Evolutionary conservation across 1,140 invertebrate species (phyloP), one percentile per base, ranked within the genome.

Genomic region (Hypsibius dujardini): DNA sequence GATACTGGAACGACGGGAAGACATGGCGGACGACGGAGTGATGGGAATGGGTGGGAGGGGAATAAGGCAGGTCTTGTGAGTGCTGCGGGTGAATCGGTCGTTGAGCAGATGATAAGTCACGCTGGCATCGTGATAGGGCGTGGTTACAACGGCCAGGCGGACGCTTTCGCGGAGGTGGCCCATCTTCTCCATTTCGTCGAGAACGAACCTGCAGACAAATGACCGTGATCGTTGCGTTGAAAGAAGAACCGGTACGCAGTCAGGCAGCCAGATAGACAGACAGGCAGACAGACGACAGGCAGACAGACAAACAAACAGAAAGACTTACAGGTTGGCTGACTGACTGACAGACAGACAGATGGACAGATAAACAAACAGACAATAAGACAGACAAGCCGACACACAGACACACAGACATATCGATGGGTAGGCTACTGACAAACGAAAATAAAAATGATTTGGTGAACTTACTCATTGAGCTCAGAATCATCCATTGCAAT

Each of bases 131-230:
- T 56, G 50, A n/a, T 12, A 56, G 7, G 50, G 50, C 7, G 7
- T n/a, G n/a, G 7, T 56, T n/a, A 56, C n/a, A 7, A 56, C 50
- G 7, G n/a, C n/a, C 7, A 12, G 50, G 7, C 50, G 50, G 7
- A 56, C 50, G 7, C 7, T 7, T 7, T 56, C n/a, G 50, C 50
- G 50, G 50, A 12, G 50, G n/a, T 56, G n/a, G 50, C 50, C 50
- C n/a, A 56, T 12, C n/a, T 56, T 56, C n/a, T 56, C 50, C 50
- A 56, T 56, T 12, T 56, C 50, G n/a, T 56, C 50, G n/a, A 56
- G 50, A n/a, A 56, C 50, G n/a, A 56, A 56, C n/a, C 50, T 56
- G 50, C n/a, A n/a, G n/a, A 56, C 7, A 56, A 12, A n/a, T n/a
- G 50, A 56, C 7, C 7, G 50, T 56, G 50, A 12, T 7, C 50